phyloP scores from a whole-genome alignment of 2,797 vertebrate species.

The Pseudochaenichthys georgianus region DNA sequence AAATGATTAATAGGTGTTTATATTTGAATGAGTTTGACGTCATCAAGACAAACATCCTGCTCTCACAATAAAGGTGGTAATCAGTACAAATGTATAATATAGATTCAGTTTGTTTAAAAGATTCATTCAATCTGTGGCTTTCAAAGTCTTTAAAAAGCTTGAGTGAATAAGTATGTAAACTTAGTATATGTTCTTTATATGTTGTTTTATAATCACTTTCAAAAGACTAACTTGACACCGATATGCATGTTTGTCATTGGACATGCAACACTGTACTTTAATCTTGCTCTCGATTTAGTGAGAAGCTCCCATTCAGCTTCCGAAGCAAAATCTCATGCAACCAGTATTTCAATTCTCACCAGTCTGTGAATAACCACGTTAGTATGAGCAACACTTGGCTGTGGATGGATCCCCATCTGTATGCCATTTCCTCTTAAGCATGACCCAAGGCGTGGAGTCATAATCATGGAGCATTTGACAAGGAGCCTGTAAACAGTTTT shows the following conservation, averaged over 20 bases:
- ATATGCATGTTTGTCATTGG: background rate
- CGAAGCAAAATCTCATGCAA: conserved; percentile 33
- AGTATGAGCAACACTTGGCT: conserved; percentile 45
- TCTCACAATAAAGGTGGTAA: background rate
- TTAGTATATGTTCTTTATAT: too few relatives aligned
- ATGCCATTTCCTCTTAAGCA: conserved; percentile 51
- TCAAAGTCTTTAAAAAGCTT: too few relatives aligned
- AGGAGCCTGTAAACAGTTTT: conserved; percentile 57
- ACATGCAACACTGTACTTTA: background rate
- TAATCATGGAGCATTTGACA: conserved; percentile 52
- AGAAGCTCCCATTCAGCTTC: conserved; percentile 22
- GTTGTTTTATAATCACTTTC: too few relatives aligned
- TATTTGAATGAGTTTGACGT: background rate
- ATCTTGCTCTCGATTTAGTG: conserved; percentile 12
- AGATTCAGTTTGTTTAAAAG: background rate
- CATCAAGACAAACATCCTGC: conserved; percentile 8
- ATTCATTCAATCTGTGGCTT: too few relatives aligned
- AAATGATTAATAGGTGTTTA: conserved; percentile 24
- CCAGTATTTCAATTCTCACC: conserved; percentile 36
- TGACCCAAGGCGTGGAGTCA: conserved; percentile 31
- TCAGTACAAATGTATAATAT: background rate
- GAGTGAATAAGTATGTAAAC: too few relatives aligned
- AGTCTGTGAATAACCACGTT: conserved; percentile 32
- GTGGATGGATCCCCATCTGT: conserved; percentile 42
- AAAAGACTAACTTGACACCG: background rate